Base-by-base conservation (phyloP, 2,888 invertebrate genomes). In the Pseudococcus jackbeardsleyi region DNA sequence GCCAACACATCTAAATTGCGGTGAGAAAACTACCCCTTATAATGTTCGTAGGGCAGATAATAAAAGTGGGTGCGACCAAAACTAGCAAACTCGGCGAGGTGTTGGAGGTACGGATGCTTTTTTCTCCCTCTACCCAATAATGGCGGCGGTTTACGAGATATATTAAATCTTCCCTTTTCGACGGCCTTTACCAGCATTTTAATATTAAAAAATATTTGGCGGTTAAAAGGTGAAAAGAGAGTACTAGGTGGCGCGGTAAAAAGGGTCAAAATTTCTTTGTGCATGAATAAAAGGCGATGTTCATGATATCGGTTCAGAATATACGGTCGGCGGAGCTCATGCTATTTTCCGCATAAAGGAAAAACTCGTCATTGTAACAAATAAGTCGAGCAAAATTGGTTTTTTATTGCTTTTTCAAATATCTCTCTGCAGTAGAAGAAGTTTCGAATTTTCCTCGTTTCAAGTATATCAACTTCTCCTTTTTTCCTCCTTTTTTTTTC, bases 321-420 rank as follows among this genome's bases (percentile, higher is more conserved):
- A 86, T 68, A 86, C 86, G 86, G 39, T 64, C 77, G 77, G 77
- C 3, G 42, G 42, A 77, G 77, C 77, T 77, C 77, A 42, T 26
- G 77, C 77, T 77, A 77, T 77, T 77, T 77, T 77, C 77, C 77
- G 79, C 79, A 79, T 77, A 77, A 77, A 77, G 87, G 46, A 87
- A 79, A 86, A 87, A 79, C 48, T 33, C 72, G 79, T 79, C 87
- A 46, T 50, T 87, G 48, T 50, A 72, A 50, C 87, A 87, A 87
- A 87, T 87, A 87, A 87, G 87, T 87, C 77, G 50, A 87, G 87
- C 77, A 87, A 87, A 87, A 87, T 87, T 87, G 87, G 77, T 87
- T 87, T 87, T 87, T 87, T 87, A 87, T 87, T 87, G 87, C 87
- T 87, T 87, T 87, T 87, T 87, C 87, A 87, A 87, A 87, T 77